Evolutionary conservation across 2,797 vertebrate species (phyloP), one percentile per base, ranked within the genome.

Genomic region (Borostomias antarcticus): DNA sequence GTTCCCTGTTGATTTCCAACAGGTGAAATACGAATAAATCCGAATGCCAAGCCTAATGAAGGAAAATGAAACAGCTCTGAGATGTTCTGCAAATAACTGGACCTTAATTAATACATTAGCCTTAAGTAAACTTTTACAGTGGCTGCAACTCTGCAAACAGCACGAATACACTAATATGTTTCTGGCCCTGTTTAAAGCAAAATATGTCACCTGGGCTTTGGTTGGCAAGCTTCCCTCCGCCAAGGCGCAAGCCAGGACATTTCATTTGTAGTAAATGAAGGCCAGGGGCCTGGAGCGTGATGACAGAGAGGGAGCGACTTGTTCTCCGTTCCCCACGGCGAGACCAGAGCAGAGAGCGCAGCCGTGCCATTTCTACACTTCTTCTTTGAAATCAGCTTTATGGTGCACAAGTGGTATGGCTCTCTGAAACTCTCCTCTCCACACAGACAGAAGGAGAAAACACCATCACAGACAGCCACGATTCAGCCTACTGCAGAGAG

Each of bases 21-120:
- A 57, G 62, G 35, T 68, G 32, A 69, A 66, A 61, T 71, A 74
- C 66, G 43, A 66, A 77, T n/a, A n/a, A n/a, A n/a, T n/a, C n/a
- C n/a, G n/a, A n/a, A n/a, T n/a, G n/a, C n/a, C n/a, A 76, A 72
- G 64, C 50, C 50, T 82, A 85, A 86, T 85, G 81, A 79, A 79
- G 64, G 76, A 72, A 86, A 85, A 88, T 83, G 65, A 82, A 85
- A 83, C 69, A 2, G 70, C 74, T 82, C 72, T 65, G 35, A 86
- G 84, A 80, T 66, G 35, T 35, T 62, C 51, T 0, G 60, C 82
- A 82, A 86, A 89, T 85, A 85, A 85, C 77, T 73, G 64, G 74
- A 86, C 83, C 71, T 83, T 86, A 88, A 90, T 86, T 84, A 88
- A 90, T 85, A 85, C 80, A 84, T 84, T 78, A 82, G 72, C 43